Conservation (phyloP, 2,888 invertebrate genomes). For the Tenodera sinensis region DNA sequence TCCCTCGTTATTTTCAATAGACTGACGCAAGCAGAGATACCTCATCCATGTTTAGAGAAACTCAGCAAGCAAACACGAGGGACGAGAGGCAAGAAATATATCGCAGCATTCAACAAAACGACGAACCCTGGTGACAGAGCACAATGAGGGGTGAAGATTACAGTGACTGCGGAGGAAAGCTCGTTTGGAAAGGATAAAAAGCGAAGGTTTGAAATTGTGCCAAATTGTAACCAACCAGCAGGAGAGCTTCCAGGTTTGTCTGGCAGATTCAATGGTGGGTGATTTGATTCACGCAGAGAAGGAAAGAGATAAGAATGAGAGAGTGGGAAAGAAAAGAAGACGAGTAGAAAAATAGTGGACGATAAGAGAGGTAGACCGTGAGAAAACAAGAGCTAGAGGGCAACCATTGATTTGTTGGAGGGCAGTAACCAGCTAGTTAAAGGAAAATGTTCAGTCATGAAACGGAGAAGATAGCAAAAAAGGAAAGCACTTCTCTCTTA, state of each 20-base stretch:
- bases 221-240: background rate
- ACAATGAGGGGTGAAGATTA: background rate
- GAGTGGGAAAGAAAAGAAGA: background rate
- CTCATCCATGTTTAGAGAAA: background rate
- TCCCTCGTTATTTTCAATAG: background rate
- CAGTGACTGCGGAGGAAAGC: background rate
- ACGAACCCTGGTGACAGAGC: background rate
- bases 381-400: background rate
- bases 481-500: too few relatives aligned
- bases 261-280: background rate
- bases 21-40: background rate
- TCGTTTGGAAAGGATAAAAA: background rate
- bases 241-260: background rate
- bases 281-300: background rate
- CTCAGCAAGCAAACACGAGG: background rate
- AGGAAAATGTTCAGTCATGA: background rate
- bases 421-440: background rate
- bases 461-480: background rate
- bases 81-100: background rate
- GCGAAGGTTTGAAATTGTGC: slow-evolving; percentile 4
- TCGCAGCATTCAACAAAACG: background rate
- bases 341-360: background rate
- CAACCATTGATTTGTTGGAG: background rate
- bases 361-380: background rate
- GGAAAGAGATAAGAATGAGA: background rate